Conservation (phyloP, 2,113 vertebrate species). For the Neoarius graeffei region DNA sequence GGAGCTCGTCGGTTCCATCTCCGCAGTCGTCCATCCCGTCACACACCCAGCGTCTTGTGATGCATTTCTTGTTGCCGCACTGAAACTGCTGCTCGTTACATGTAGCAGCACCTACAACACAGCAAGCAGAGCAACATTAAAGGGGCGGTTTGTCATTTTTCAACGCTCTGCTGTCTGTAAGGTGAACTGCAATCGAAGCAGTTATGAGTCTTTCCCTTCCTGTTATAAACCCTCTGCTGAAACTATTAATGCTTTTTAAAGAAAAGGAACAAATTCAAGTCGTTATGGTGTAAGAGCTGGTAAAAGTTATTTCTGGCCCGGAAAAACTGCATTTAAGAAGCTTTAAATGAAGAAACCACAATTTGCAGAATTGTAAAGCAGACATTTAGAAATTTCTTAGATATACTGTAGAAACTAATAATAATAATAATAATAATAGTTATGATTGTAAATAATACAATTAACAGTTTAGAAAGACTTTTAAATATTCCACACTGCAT, state of each 20-base stretch:
- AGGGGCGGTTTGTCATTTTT: background rate
- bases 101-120: constrained; percentile 52
- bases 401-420: background rate
- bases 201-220: background rate
- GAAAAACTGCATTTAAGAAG: background rate
- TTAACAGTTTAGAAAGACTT: background rate
- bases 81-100: constrained; percentile 73
- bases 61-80: constrained; percentile 77
- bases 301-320: background rate
- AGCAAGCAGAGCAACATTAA: constrained; percentile 19
- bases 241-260: background rate
- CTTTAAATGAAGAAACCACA: background rate
- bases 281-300: background rate
- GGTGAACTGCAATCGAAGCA: background rate
- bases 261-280: background rate
- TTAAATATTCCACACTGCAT: background rate
- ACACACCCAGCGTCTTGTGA: constrained; percentile 80
- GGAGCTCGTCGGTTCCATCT: constrained; percentile 78
- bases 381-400: background rate
- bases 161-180: background rate
- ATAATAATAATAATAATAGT: background rate
- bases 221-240: background rate
- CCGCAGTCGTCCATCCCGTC: constrained; percentile 78
- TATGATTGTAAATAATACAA: background rate
- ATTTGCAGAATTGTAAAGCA: background rate